phyloP scores from a whole-genome alignment of 2,797 vertebrate species.

The Halcyon leucocephala region DNA sequence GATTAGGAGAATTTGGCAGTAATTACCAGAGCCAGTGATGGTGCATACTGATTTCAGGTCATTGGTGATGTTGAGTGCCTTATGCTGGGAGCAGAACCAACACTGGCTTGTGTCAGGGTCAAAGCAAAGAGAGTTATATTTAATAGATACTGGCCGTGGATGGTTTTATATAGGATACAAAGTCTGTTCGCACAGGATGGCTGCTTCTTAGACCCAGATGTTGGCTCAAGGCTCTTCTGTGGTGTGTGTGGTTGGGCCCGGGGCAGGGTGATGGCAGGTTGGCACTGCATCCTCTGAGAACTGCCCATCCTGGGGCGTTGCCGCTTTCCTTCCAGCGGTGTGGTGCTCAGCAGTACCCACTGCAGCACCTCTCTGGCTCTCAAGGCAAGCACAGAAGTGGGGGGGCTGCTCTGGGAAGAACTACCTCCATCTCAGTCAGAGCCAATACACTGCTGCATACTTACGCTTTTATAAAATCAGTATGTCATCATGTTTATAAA shows the following conservation, averaged over 20 bases:
- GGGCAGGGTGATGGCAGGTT: accelerated
- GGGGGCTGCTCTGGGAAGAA: too few relatives aligned
- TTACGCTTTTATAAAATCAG: background rate
- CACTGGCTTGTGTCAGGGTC: background rate
- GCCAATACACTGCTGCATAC: background rate
- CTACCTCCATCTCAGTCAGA: too few relatives aligned
- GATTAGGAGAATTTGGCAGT: slow-evolving; percentile 26
- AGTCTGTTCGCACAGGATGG: background rate
- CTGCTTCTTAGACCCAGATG: background rate
- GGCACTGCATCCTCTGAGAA: background rate
- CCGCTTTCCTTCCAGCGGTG: background rate
- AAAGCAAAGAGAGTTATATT: background rate
- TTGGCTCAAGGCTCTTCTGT: background rate
- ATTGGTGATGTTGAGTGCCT: background rate
- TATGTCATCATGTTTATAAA: background rate
- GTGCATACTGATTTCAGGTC: slow-evolving; percentile 26
- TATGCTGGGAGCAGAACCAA: background rate
- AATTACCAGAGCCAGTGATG: background rate
- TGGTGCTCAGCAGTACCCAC: too few relatives aligned
- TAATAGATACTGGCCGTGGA: background rate
- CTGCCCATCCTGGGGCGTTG: background rate
- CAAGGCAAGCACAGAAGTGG: too few relatives aligned
- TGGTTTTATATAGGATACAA: background rate
- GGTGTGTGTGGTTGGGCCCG: background rate
- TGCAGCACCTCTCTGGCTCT: too few relatives aligned